phyloP scores from a whole-genome alignment of 2,113 vertebrate species.

The Nicator chloris region DNA sequence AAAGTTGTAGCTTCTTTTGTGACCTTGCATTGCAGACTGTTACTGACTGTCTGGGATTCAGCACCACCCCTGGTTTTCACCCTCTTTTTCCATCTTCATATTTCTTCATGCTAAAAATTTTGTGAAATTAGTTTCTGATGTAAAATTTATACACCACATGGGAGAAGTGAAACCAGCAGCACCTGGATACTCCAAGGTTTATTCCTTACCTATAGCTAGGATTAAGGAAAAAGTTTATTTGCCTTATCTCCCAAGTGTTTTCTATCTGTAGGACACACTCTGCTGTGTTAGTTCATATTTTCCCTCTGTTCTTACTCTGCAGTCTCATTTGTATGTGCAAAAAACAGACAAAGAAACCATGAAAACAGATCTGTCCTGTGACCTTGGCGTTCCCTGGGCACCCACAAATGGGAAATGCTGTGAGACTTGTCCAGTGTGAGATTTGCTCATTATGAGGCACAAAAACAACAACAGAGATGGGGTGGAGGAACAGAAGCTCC shows the following conservation, averaged over 20 bases:
- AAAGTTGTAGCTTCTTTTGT: not conserved
- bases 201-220: not conserved
- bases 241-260: not conserved
- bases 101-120: not conserved
- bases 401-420: not conserved
- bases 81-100: not conserved
- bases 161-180: not conserved
- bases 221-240: not conserved
- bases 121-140: not conserved
- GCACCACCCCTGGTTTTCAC: rapidly evolving
- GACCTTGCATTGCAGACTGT: not conserved
- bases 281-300: not conserved
- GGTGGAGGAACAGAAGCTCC: not conserved
- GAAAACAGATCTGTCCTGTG: not conserved
- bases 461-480: not conserved
- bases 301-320: rapidly evolving
- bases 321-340: not conserved
- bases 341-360: not conserved
- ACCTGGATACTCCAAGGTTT: not conserved
- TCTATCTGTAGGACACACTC: not conserved
- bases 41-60: not conserved
- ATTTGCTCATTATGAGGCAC: not conserved
- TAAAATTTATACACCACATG: not conserved
- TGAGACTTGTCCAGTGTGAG: not conserved
- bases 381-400: not conserved